Base-by-base conservation (phyloP, 1,140 invertebrate genomes). In the Nebria ingens region DNA sequence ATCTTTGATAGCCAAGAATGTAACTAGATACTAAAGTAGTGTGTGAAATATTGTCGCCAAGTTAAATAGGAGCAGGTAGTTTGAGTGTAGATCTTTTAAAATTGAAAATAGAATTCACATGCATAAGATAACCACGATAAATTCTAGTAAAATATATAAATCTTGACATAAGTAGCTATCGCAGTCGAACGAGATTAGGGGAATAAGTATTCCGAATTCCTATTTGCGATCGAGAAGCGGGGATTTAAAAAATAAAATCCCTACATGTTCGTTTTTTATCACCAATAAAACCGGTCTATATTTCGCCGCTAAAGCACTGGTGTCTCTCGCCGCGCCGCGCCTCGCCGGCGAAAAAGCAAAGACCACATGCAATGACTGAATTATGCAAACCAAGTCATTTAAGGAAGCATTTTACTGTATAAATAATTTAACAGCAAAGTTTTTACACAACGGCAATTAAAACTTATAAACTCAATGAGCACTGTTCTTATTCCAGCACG, bases 171-270 rank as follows among this genome's bases (percentile, higher is more conserved):
- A 34, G 25, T 34, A 34, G 25, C 6, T 34, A 34, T 34, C 25
- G 25, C 6, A 34, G 25, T 34, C 25, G 25, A 34, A 34, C 25
- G 25, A 34, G 25, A 34, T 34, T 34, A 34, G 6, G 25, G 25
- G 15, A 45, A 45, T 45, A 45, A 45, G 40, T 45, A 45, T 45
- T 45, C 15, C 15, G 15, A 17, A 45, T 45, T 45, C 40, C 40
- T 11, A 45, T 45, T 45, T 45, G 40, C 15, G 40, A 45, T 45
- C 15, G 3, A 17, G 15, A 17, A 45, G 40, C 40, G 40, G 40
- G 17, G 40, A 45, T 45, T 45, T 45, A 6, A 45, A 45, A 45
- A 45, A 45, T 45, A 17, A 45, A 45, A 45, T 45, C 40, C 15
- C 6, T 17, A 17, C 40, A 45, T 45, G 15, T 45, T 11, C 6